phyloP scores from a whole-genome alignment of 1,140 invertebrate species.

The Elymnias hypermnestra region DNA sequence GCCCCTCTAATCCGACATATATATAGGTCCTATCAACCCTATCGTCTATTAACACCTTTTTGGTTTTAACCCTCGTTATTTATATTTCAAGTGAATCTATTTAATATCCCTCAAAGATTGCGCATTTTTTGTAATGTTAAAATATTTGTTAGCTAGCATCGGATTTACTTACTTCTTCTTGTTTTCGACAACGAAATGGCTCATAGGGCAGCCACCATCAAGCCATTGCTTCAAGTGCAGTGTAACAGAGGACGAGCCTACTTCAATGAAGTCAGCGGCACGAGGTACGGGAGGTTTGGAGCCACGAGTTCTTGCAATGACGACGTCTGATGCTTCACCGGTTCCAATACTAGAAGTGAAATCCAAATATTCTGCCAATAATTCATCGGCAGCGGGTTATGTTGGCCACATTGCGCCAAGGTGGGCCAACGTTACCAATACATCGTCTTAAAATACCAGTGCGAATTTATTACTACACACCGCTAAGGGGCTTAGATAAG shows the following conservation, averaged over 20 bases:
- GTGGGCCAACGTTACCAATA: too few relatives aligned
- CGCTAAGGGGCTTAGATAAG: too few relatives aligned
- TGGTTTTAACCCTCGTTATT: too few relatives aligned
- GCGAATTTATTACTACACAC: too few relatives aligned
- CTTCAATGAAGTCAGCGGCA: constrained; percentile 92
- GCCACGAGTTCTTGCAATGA: constrained; percentile 91
- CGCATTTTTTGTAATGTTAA: too few relatives aligned
- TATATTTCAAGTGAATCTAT: too few relatives aligned
- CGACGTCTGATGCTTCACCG: constrained; percentile 89
- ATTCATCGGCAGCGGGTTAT: neutral
- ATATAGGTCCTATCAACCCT: too few relatives aligned
- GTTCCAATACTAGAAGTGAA: constrained; percentile 84
- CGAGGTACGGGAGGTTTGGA: constrained; percentile 93
- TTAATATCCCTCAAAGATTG: too few relatives aligned
- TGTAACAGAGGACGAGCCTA: constrained; percentile 93
- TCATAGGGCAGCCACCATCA: constrained; percentile 96
- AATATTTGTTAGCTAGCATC: too few relatives aligned
- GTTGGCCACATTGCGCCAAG: neutral
- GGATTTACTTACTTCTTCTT: constrained; percentile 92
- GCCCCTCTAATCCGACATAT: too few relatives aligned
- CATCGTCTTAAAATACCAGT: too few relatives aligned
- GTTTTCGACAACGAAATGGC: constrained; percentile 96
- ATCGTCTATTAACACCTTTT: too few relatives aligned
- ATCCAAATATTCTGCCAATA: neutral
- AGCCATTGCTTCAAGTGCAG: constrained; percentile 95